These are phyloP conservation scores for Paguma larvata DNA, from an alignment of 2,797 vertebrate genomes.

Conservation along the genomic window DNA sequence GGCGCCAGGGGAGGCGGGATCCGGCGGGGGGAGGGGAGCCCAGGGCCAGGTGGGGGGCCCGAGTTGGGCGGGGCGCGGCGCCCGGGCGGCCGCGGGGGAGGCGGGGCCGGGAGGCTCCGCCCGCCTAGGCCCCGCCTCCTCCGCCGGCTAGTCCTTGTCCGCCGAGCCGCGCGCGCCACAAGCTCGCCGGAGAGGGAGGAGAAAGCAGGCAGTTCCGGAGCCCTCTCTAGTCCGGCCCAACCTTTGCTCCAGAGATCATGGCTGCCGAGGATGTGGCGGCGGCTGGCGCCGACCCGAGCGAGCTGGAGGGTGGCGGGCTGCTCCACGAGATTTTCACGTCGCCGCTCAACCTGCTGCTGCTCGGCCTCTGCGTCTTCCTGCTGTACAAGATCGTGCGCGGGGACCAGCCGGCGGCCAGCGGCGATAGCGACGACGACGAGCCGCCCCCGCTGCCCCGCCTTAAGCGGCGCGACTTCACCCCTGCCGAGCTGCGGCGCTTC, in stretches of 20 bases:
- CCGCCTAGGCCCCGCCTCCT: not conserved
- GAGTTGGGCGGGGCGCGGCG: fast-evolving
- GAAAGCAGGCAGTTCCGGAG: conserved; percentile 60
- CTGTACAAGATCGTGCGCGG: conserved; percentile 96
- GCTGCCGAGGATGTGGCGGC: conserved; percentile 82
- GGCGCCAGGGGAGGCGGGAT: fast-evolving
- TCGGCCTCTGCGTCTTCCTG: conserved; percentile 95
- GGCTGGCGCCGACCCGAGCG: conserved; percentile 70
- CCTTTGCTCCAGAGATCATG: conserved; percentile 81
- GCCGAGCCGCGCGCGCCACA: not conserved
- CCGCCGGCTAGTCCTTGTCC: not conserved
- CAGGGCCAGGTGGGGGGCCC: fast-evolving
- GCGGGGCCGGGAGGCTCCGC: not conserved
- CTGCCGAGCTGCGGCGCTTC: conserved; percentile 92
- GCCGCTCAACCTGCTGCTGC: conserved; percentile 94
- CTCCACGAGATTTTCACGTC: conserved; percentile 95
- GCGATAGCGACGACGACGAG: conserved; percentile 84
- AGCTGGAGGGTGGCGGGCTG: conserved; percentile 85
- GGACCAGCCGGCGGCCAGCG: conserved; percentile 88
- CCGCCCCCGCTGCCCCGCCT: conserved; percentile 91
- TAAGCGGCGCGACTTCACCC: conserved; percentile 94
- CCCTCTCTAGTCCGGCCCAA: not conserved
- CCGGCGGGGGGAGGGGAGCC: no score
- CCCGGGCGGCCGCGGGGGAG: not conserved
- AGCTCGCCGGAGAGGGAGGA: conserved; percentile 52